Base-by-base conservation (phyloP, 2,113 vertebrate genomes). In the Tachysurus vachellii region DNA sequence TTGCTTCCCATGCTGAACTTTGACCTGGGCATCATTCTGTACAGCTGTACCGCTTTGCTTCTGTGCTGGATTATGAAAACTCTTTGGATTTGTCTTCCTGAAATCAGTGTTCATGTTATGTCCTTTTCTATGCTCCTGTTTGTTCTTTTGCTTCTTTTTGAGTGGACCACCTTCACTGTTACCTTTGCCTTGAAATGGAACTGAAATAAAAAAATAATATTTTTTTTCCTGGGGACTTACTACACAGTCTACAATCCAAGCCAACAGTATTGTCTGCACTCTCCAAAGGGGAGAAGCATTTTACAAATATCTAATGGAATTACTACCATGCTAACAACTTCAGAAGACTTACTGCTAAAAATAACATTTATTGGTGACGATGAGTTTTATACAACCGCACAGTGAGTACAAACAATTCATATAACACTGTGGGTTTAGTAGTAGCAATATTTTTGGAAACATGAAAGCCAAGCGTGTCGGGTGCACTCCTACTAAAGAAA, bases 131-230 rank as follows among this genome's bases (percentile, higher is more conserved):
- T 61, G 23, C 53, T 93, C 94, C 88, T 93, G 94, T 61, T 94
- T 95, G 71, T 92, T 94, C 76, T 92, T 96, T 88, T 91, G 95
- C 44, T 96, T 98, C 89, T 96, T 97, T 76, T 91, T 93, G 1
- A 91, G 88, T 10, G 92, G 87, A 19, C 87, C 92, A 1, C 64
- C 28, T 10, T 95, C 93, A 64, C 61, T 92, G 80, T 89, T 93
- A 62, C 86, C 92, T 36, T 21, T 53, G 13, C 68, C n/a, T 44
- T 87, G 88, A 83, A 91, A 94, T 8, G 89, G 87, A 53, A 73
- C 94, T 96, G 88, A 66, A 94, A 94, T 56, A 16, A 80, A 53
- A 70, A 31, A 31, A 71, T 19, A 42, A 8, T 31, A 36, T 21
- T n/a, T 62, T 68, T 53, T 75, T 47, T 23, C 3, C 12, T 76